A percentile compares a stretch with the other conserved stretches of the same genome.
Conservation (phyloP, 2,888 invertebrate species). For the Melieria omissa region DNA sequence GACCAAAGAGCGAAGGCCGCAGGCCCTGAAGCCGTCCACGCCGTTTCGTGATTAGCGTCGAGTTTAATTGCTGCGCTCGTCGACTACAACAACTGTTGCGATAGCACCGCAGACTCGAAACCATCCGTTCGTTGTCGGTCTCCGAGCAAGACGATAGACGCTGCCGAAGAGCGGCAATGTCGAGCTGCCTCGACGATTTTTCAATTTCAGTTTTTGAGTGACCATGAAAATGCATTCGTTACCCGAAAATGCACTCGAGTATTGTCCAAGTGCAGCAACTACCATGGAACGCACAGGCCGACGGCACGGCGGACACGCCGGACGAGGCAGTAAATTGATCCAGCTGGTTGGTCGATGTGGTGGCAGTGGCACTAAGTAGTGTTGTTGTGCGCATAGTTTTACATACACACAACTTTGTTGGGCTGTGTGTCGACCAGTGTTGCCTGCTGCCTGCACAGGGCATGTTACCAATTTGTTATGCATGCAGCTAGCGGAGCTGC, state of each 20-base stretch:
- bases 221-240: conserved; percentile 43
- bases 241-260: conserved; percentile 25
- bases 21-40: neutral
- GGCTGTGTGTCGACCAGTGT: no score
- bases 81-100: neutral
- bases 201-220: conserved; percentile 37
- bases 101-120: no score
- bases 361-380: no score
- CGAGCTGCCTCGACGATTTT: conserved; percentile 26
- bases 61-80: conserved; percentile 25
- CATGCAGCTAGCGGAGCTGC: neutral
- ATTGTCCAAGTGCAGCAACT: neutral
- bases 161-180: neutral
- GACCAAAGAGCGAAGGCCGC: conserved; percentile 9
- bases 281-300: no score
- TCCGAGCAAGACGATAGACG: conserved; percentile 3
- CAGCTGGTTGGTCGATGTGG: no score
- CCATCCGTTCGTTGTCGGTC: no score
- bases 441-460: neutral
- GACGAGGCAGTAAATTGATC: no score
- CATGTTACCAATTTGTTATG: conserved; percentile 28
- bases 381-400: no score
- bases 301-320: no score
- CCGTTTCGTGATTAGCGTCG: conserved; percentile 25
- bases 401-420: no score